phyloP scores from a whole-genome alignment of 2,797 vertebrate species.

The Tokudaia tokunoshimensis region DNA sequence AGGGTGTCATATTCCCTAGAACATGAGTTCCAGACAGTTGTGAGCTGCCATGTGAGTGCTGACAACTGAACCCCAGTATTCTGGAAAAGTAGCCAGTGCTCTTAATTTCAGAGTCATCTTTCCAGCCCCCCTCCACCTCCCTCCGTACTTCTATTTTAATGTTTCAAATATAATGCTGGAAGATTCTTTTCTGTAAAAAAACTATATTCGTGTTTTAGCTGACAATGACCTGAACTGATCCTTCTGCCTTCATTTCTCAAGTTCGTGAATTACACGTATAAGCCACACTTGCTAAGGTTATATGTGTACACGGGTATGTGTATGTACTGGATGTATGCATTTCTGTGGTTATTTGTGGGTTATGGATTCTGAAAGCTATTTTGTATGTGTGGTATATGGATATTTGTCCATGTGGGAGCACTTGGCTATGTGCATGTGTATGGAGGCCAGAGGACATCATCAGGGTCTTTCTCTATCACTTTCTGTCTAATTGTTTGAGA shows the following conservation, averaged over 20 bases:
- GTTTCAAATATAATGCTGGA: too few relatives aligned
- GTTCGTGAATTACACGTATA: too few relatives aligned
- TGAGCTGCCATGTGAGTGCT: background rate
- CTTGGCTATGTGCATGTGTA: background rate
- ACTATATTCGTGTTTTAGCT: too few relatives aligned
- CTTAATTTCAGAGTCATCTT: background rate
- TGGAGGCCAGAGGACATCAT: background rate
- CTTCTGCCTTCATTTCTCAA: too few relatives aligned
- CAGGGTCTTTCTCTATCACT: background rate
- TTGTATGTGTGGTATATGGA: background rate
- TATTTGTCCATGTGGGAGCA: background rate
- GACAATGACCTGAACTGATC: too few relatives aligned
- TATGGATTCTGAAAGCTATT: background rate
- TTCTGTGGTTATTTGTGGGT: background rate
- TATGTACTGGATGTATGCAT: too few relatives aligned
- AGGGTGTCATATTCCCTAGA: background rate
- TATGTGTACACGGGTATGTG: too few relatives aligned
- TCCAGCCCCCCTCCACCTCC: background rate
- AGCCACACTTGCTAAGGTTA: too few relatives aligned
- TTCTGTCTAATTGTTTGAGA: background rate
- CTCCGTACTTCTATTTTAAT: too few relatives aligned
- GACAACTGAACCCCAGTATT: background rate
- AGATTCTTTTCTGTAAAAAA: too few relatives aligned
- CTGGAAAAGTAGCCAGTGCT: background rate
- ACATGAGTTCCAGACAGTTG: too few relatives aligned